Evolutionary conservation across 2,797 vertebrate genomes (phyloP), one percentile per base, ranked within the genome.

Genomic region (Agapornis canus): DNA sequence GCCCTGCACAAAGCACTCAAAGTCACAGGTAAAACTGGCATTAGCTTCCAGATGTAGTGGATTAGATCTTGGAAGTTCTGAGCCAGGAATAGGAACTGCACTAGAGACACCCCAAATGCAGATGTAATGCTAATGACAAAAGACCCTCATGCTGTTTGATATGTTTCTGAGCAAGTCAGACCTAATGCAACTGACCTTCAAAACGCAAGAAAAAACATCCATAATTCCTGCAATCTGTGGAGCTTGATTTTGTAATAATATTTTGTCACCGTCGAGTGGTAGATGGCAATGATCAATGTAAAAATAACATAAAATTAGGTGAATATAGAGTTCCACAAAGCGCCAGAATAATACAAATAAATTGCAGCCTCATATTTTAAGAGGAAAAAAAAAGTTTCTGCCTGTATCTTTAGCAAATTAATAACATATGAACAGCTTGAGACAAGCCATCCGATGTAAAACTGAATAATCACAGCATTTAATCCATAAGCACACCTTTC

Each of bases 361-460:
- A 81, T 20, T 75, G 47, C 57, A 92, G 57, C 39, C 32, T 89
- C 35, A 6, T 43, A 64, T 90, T 92, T 86, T 71, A 94, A 89
- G 65, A 76, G n/a, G 14, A 6, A 35, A 32, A 56, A 57, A 57
- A 70, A 96, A 90, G 92, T 93, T 91, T 87, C 63, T 82, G 64
- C 39, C 47, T 91, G 71, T 63, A 68, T 88, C 81, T 95, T 90
- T 78, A 94, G 65, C 49, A 96, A 94, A 95, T 96, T 70, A 92
- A 22, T 79, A 96, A 63, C 88, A 75, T 40, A 75, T 39, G 42
- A 95, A 91, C 82, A 91, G 35, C n/a, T 63, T 72, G 66, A 82
- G 48, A 87, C 48, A 84, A 11, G 37, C 72, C 43, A 48, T 82
- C 43, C 5, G 91, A 68, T 1, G 9, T 75, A 91, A 91, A 83